phyloP scores from a whole-genome alignment of 2,113 vertebrate genomes.

The Colius striatus region DNA sequence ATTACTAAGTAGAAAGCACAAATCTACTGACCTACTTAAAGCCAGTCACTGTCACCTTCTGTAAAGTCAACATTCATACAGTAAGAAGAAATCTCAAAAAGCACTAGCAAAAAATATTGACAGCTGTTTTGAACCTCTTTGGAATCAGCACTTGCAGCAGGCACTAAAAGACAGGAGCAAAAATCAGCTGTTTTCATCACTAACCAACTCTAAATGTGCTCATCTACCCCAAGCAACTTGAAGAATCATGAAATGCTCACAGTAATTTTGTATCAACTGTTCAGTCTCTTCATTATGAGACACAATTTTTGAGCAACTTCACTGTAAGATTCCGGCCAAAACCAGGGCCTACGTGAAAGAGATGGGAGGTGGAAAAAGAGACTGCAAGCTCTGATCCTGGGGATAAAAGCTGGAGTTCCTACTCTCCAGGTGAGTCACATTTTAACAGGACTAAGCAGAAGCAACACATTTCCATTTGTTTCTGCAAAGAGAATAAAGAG shows the following conservation, averaged over 20 bases:
- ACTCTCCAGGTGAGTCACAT: neutral
- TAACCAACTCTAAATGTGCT: neutral
- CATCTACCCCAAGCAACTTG: neutral
- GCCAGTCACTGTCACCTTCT: neutral
- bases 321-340: too few relatives aligned
- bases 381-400: neutral
- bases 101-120: neutral
- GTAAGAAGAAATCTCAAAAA: neutral
- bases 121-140: neutral
- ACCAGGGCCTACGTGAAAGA: too few relatives aligned
- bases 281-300: neutral
- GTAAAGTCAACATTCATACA: neutral
- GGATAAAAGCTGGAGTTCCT: neutral
- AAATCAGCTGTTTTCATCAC: neutral
- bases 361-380: neutral
- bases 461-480: neutral
- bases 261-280: neutral
- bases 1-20: neutral
- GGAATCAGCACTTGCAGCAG: neutral
- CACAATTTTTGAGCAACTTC: neutral
- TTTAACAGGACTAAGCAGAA: neutral
- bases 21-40: constrained; percentile 32
- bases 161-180: neutral
- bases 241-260: neutral
- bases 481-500: neutral